These are phyloP conservation scores for Tigriopus californicus DNA, from an alignment of 2,888 invertebrate genomes.

Conservation along the genomic window DNA sequence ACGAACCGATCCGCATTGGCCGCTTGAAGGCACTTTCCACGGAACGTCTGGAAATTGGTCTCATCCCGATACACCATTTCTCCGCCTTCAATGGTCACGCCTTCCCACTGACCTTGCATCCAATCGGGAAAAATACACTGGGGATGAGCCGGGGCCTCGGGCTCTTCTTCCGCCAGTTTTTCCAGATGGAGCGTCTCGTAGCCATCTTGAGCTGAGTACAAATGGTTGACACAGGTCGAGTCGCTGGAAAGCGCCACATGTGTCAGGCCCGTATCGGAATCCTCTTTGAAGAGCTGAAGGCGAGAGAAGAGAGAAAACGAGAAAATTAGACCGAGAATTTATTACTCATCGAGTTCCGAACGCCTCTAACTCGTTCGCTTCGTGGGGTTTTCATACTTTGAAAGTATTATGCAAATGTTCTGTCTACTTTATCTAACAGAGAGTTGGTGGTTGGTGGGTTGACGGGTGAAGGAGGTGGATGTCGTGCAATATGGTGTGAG, in stretches of 20 bases:
- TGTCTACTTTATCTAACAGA: too few relatives aligned
- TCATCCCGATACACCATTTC: slow-evolving; percentile 34
- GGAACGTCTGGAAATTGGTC: slow-evolving; percentile 34
- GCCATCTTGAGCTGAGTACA: slow-evolving; percentile 36
- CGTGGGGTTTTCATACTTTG: too few relatives aligned
- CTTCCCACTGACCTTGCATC: slow-evolving; percentile 43
- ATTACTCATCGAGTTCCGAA: too few relatives aligned
- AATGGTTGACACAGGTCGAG: slow-evolving; percentile 39
- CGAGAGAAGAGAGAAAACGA: too few relatives aligned
- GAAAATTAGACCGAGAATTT: too few relatives aligned
- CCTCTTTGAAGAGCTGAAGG: slow-evolving; percentile 32
- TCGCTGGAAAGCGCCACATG: slow-evolving; percentile 42
- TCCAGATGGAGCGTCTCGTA: slow-evolving; percentile 38
- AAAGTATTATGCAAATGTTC: too few relatives aligned
- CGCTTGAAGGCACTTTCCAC: slow-evolving; percentile 29
- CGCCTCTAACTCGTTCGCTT: too few relatives aligned
- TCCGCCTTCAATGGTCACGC: slow-evolving; percentile 32
- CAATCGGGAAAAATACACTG: slow-evolving; percentile 38
- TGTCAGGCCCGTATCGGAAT: slow-evolving; percentile 34
- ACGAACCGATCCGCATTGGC: neutral
- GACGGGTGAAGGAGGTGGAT: too few relatives aligned
- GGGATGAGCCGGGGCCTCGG: slow-evolving; percentile 22
- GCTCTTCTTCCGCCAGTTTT: slow-evolving; percentile 26
- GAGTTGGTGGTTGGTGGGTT: too few relatives aligned
- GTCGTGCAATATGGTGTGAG: too few relatives aligned